Evolutionary conservation across 2,888 invertebrate genomes (phyloP).

Genomic region (Diploptera punctata): DNA sequence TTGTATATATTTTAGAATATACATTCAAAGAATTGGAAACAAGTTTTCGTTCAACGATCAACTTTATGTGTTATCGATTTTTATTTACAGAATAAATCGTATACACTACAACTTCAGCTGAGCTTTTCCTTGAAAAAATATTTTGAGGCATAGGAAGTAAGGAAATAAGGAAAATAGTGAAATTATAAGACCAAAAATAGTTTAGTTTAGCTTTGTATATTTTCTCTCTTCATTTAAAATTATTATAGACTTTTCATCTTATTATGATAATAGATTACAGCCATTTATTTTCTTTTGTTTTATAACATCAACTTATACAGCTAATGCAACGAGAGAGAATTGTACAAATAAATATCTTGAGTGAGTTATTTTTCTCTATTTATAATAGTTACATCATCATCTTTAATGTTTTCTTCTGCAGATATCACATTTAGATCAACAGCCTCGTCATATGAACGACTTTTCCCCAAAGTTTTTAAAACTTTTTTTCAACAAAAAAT

Average conservation of each 20-base stretch:
- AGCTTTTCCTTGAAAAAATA: too few species aligned
- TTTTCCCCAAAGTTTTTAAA: not conserved
- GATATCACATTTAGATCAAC: constrained; percentile 60
- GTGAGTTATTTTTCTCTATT: constrained; percentile 33
- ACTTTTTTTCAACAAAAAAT: not conserved
- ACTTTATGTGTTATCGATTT: too few species aligned
- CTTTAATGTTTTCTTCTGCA: constrained; percentile 34
- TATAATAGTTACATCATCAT: constrained; percentile 36
- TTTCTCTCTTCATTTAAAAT: constrained; percentile 50
- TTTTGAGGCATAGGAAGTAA: too few species aligned
- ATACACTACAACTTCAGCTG: too few species aligned
- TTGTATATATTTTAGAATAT: too few species aligned
- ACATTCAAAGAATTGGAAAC: too few species aligned
- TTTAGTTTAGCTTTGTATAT: constrained; percentile 44
- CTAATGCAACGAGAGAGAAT: constrained; percentile 51
- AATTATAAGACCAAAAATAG: too few species aligned
- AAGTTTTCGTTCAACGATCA: too few species aligned
- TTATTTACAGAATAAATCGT: too few species aligned
- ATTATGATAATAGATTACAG: constrained; percentile 44
- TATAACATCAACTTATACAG: constrained; percentile 54
- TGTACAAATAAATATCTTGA: constrained; percentile 54
- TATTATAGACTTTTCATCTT: constrained; percentile 38
- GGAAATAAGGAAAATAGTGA: too few species aligned
- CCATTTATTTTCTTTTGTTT: constrained; percentile 46
- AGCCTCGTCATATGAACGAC: constrained; percentile 52